A percentile compares a stretch with the other conserved stretches of the same genome.
These are phyloP conservation scores for Scaptomyza pallida DNA, from an alignment of 1,140 invertebrate species.

Conservation along the genomic window DNA sequence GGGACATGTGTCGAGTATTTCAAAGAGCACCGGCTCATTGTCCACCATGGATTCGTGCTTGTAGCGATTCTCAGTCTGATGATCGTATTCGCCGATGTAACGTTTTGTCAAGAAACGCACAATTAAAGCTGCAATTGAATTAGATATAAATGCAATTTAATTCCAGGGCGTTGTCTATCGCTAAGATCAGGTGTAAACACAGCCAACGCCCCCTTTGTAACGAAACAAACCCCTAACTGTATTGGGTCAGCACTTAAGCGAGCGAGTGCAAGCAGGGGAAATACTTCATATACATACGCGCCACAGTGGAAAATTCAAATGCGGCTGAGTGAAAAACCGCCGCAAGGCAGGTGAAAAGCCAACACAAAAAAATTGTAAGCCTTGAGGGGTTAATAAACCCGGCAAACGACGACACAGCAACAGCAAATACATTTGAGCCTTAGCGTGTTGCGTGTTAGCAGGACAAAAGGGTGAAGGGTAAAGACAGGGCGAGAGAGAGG, in stretches of 20 bases:
- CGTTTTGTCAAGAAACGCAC: slow-evolving; percentile 94
- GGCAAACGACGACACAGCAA: slow-evolving; percentile 24
- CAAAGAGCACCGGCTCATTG: slow-evolving; percentile 94
- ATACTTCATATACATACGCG: slow-evolving; percentile 28
- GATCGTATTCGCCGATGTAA: slow-evolving; percentile 97
- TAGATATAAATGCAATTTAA: slow-evolving; percentile 63
- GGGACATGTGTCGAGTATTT: slow-evolving; percentile 95
- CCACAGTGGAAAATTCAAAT: slow-evolving; percentile 32
- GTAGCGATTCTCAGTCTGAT: slow-evolving; percentile 96
- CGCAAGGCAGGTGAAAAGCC: slow-evolving; percentile 49
- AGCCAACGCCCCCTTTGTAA: slow-evolving; percentile 53
- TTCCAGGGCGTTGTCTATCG: slow-evolving; percentile 36
- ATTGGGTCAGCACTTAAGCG: slow-evolving; percentile 75
- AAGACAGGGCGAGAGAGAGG: background rate
- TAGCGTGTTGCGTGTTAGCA: slow-evolving; percentile 74
- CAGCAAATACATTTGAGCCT: slow-evolving; percentile 45
- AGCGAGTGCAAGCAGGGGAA: slow-evolving; percentile 49
- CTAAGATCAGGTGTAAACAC: slow-evolving; percentile 63
- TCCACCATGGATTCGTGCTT: slow-evolving; percentile 96
- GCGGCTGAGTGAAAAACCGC: slow-evolving; percentile 2
- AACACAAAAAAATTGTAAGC: slow-evolving; percentile 29
- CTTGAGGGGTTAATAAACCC: slow-evolving; percentile 76
- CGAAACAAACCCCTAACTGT: slow-evolving; percentile 28
- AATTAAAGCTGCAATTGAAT: slow-evolving; percentile 90
- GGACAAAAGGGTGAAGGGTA: background rate